Evolutionary conservation across 2,113 vertebrate species (phyloP), one percentile per base, ranked within the genome.

Genomic region (Notarius quadriscutis): DNA sequence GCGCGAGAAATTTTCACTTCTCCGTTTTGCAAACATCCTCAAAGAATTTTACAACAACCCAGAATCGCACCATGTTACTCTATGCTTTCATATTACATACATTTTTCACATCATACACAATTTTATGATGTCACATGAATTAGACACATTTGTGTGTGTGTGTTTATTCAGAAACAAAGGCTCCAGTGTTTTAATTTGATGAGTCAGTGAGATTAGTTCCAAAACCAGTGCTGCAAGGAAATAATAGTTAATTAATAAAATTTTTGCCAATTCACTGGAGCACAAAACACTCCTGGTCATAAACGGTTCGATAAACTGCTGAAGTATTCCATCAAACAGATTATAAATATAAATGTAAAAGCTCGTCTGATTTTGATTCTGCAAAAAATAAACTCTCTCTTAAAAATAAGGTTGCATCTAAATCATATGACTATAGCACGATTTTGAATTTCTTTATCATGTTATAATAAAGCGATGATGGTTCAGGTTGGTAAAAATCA

Each of bases 1-100:
- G 27, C 12, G 78, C 7, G 48, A 53, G 20, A n/a, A 57, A 10
- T 30, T 86, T 86, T 75, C 41, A 80, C 85, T 86, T 80, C 84
- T 86, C n/a, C 14, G 55, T 22, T 67, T 55, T 79, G 17, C n/a
- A 25, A 57, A 69, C 60, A 55, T 55, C 30, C 67, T 18, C 9
- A 53, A 5, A 84, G 9, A 83, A 71, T 71, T 71, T 30, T 71
- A 34, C 3, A 53, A 71, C 8, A 8, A 5, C 55, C 18, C 67
- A 48, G 25, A 30, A 25, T 58, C 74, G 74, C 53, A 57, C n/a
- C 83, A 72, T 12, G 10, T 18, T 34, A 5, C 17, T 34, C 7
- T n/a, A 55, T 27, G 20, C 55, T 8, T 60, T 41, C 17, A 5
- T 2, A 34, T 20, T 18, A 25, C 34, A 71, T 34, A 71, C 22